phyloP scores from a whole-genome alignment of 2,888 invertebrate genomes.

The Polia nebulosa region DNA sequence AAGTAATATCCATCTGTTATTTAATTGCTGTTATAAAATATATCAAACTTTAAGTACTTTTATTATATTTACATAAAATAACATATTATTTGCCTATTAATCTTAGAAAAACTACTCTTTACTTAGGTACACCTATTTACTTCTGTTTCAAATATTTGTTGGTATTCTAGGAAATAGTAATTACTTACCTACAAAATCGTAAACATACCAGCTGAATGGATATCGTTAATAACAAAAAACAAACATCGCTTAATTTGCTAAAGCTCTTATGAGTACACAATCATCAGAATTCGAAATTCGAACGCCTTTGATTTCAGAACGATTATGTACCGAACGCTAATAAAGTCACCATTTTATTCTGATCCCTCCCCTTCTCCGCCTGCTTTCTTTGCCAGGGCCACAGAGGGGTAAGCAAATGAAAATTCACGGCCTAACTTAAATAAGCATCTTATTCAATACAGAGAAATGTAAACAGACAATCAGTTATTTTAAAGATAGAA shows the following conservation, averaged over 20 bases:
- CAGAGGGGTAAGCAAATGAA: conserved; percentile 58
- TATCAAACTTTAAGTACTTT: not conserved
- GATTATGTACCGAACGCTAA: conserved; percentile 83
- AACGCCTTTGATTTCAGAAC: conserved; percentile 82
- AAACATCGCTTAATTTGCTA: conserved; percentile 80
- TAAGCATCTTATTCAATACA: conserved; percentile 86
- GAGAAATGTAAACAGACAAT: conserved; percentile 89
- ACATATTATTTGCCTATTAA: not conserved
- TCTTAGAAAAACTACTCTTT: not conserved
- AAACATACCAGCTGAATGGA: conserved; percentile 13
- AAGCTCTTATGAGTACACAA: conserved; percentile 81
- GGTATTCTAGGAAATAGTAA: not conserved
- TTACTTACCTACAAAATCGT: too few species aligned
- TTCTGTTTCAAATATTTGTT: not conserved
- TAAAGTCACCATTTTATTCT: conserved; percentile 80
- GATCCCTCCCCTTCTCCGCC: conserved; percentile 65
- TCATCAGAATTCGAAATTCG: conserved; percentile 78
- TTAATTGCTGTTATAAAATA: conserved; percentile 4
- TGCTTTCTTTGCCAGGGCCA: conserved; percentile 47
- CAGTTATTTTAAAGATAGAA: conserved; percentile 88
- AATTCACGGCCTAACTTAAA: conserved; percentile 75
- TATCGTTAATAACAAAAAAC: conserved; percentile 66
- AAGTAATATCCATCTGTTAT: not conserved
- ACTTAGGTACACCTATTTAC: too few species aligned
- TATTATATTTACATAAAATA: not conserved